Evolutionary conservation across 2,888 invertebrate species (phyloP), one percentile per base, ranked within the genome.

Genomic region (Tortricodes alternella): DNA sequence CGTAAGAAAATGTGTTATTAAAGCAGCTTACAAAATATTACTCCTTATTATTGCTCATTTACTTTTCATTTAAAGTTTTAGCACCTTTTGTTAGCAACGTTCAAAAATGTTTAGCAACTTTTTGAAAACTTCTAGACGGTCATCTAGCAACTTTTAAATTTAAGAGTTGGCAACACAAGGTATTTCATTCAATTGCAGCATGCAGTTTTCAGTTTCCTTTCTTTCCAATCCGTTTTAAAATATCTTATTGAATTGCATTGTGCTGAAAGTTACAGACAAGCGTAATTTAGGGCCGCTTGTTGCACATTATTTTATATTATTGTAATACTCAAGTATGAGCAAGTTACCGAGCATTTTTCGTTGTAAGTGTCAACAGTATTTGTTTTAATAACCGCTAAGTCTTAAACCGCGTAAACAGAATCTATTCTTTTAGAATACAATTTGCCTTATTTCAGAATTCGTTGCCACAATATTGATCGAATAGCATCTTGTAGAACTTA

Each of bases 361-460:
- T 61, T 85, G 86, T 86, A 76, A 86, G 86, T 86, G 80, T 70
- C 57, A 23, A 32, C 23, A 44, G 18, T 29, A 13, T 11, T 51
- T 59, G 63, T 62, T 58, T 51, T 23, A 21, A 29, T 32, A 18
- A 48, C 19, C 13, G 18, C 16, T 8, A 41, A 35, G 8, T 11
- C 24, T 16, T 8, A 21, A 15, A 37, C 27, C 23, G 21, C 43
- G 29, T 37, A 27, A 49, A 49, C 34, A 29, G 56, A 9, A 41
- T 29, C 13, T 37, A 50, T 44, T 56, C 56, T 37, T 38, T 29
- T 49, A 50, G 56, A 56, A 43, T 48, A 55, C 53, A 53, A 58
- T 63, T 62, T 62, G 66, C 68, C 82, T 72, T 70, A 79, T 88
- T 88, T 85, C 86, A 87, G 87, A 86, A 74, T 73, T 76, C 68